phyloP scores from a whole-genome alignment of 2,797 vertebrate species.

The Phoebastria nigripes region DNA sequence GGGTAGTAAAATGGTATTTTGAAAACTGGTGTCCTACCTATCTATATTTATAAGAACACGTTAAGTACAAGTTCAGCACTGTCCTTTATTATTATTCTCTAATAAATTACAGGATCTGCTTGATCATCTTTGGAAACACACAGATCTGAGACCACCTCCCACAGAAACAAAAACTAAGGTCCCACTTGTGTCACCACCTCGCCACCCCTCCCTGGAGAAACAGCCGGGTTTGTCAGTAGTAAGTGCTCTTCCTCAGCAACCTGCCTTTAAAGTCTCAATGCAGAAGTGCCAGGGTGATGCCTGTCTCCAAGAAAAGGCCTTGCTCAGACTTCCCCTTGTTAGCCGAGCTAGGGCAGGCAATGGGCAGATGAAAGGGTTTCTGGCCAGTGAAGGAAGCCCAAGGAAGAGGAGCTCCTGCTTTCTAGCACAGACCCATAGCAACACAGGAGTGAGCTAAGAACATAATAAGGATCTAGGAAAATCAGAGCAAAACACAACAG shows the following conservation, averaged over 20 bases:
- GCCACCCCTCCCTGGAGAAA: background rate
- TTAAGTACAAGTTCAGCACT: background rate
- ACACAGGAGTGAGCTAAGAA: background rate
- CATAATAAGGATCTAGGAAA: background rate
- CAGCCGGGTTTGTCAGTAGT: background rate
- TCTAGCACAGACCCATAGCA: background rate
- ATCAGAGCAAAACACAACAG: background rate
- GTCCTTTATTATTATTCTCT: background rate
- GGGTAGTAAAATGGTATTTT: slow-evolving; percentile 16
- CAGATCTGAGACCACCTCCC: background rate
- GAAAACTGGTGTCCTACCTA: background rate
- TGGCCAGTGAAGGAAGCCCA: background rate
- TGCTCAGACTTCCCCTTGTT: background rate
- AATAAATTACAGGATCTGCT: background rate
- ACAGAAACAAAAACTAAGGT: background rate
- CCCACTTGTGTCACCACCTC: background rate
- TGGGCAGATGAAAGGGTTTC: background rate
- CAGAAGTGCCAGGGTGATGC: background rate
- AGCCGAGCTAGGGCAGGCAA: rapidly evolving
- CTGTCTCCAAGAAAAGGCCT: background rate
- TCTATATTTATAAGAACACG: slow-evolving; percentile 30
- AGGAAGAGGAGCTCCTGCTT: background rate
- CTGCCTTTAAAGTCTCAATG: background rate
- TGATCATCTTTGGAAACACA: background rate
- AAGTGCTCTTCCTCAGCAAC: background rate